Percentiles rank a stretch among this genome's conserved stretches.
These are phyloP conservation scores for Heliconius congener DNA, from an alignment of 1,140 invertebrate species.

Conservation along the genomic window DNA sequence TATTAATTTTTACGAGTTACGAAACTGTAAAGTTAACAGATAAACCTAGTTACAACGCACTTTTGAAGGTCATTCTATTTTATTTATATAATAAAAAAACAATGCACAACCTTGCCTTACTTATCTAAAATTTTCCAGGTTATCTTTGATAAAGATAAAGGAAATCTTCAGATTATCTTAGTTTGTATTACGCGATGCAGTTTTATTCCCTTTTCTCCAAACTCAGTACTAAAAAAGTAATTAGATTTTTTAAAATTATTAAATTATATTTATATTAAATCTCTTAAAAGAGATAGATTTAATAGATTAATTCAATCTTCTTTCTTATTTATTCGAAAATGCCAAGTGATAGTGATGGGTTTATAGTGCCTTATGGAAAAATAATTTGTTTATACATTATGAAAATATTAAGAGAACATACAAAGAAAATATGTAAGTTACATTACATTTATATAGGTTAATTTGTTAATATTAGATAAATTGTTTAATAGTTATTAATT, in stretches of 20 bases:
- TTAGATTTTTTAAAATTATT: not conserved
- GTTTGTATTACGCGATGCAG: slow-evolving; percentile 3
- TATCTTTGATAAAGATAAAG: slow-evolving; percentile 47
- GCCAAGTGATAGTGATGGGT: slow-evolving; percentile 60
- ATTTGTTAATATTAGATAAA: no score
- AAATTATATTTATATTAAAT: not conserved
- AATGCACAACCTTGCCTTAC: not conserved
- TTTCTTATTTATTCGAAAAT: slow-evolving; percentile 38
- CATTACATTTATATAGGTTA: not conserved
- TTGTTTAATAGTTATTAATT: no score
- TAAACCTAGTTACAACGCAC: not conserved
- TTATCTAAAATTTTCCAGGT: slow-evolving; percentile 41
- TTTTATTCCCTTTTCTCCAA: not conserved
- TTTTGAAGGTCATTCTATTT: not conserved
- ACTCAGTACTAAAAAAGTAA: not conserved
- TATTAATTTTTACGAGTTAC: no score
- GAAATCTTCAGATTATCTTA: slow-evolving; percentile 35
- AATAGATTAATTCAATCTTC: not conserved
- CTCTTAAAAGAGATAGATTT: not conserved
- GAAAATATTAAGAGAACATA: slow-evolving; percentile 51
- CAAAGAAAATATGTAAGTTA: slow-evolving; percentile 44
- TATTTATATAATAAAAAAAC: not conserved
- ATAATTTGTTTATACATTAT: slow-evolving; percentile 49
- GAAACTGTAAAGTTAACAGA: not conserved
- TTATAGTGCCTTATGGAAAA: slow-evolving; percentile 52